Base-by-base conservation (phyloP, 2,797 vertebrate genomes). In the Sebastes steindachneri region DNA sequence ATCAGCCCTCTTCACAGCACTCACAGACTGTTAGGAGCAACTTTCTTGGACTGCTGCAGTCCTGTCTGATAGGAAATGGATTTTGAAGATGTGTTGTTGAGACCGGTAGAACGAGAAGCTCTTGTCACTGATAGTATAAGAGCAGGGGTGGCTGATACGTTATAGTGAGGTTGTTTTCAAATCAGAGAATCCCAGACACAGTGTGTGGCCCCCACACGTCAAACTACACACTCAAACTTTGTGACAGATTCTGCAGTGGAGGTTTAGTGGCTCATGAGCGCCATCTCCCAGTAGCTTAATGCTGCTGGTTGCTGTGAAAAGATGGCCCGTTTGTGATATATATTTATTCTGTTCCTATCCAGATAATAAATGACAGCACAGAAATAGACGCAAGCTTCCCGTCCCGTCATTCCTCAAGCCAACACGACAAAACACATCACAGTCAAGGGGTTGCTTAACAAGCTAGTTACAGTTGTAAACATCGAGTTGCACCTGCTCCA, bases 1-100 rank as follows among this genome's bases (percentile, higher is more conserved):
- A 79, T 87, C 80, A 79, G 78, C 72, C 45, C 73, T 71, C 53
- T 72, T 69, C 41, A 33, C 63, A 21, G 60, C 63, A 26, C 37
- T 29, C 64, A 55, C 45, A 79, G 55, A 63, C 26, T 54, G 73
- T 76, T 51, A 26, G 67, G 31, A 33, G 17, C 69, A 85, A 80
- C 76, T 86, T 84, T 82, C 14, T 9, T 60, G 66, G 71, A 57
- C 51, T 55, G 5, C 59, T 54, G 67, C 79, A 73, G 68, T 45
- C 4, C 8, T 12, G 2, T 48, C 25, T 53, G 62, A 77, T 68
- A n/a, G 25, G 33, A 84, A 74, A 77, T 35, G 25, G 62, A 75
- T 72, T 71, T 41, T 57, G 55, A 57, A 69, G 84, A 68, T n/a
- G 48, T n/a, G 29, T 72, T 54, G 57, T 35, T 12, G 69, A 80